Evolutionary conservation across 2,888 invertebrate genomes (phyloP), one percentile per base, ranked within the genome.

Genomic region (Polymixis flavicincta): DNA sequence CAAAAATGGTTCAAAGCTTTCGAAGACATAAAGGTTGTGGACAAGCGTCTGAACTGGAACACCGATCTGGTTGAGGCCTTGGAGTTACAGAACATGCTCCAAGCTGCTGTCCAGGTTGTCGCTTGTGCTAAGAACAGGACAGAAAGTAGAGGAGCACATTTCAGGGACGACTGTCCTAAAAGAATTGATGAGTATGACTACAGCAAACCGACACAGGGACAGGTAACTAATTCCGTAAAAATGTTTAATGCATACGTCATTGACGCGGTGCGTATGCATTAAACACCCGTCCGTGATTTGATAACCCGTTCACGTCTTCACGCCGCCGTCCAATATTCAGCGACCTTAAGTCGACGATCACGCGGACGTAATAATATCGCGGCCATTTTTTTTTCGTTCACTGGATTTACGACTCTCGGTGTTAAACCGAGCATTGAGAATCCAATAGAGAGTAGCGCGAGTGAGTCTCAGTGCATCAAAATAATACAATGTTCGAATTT

Each of bases 111-210:
- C 85, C 99, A 99, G 85, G 94, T 95, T 14, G 99, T 99, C 76
- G 97, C 98, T 45, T 97, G 97, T 8, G 99, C 99, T 3, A 98
- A 98, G 93, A 98, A 98, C 86, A 97, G 99, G 63, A 98, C 98
- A 85, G 99, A 99, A 95, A 99, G 99, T 73, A 97, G 99, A 78
- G 99, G 99, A n/a, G 99, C 99, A 5, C 99, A 99, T 93, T 99
- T 99, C 57, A 97, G 99, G 73, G 99, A 99, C 92, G 99, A 99
- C 94, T 99, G 97, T 93, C 98, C 98, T 89, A 96, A 96, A n/a
- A 97, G 99, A 86, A 89, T 97, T 3, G 99, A 99, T 94, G 99
- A 99, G 95, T 98, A 97, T 90, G 99, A 99, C 94, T 99, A 98
- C 92, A 97, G 98, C 89, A 99, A 99, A 91, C 97, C 99, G 0